Evolutionary conservation across 1,140 invertebrate species (phyloP), one percentile per base, ranked within the genome.

Genomic region (Cydia splendana): DNA sequence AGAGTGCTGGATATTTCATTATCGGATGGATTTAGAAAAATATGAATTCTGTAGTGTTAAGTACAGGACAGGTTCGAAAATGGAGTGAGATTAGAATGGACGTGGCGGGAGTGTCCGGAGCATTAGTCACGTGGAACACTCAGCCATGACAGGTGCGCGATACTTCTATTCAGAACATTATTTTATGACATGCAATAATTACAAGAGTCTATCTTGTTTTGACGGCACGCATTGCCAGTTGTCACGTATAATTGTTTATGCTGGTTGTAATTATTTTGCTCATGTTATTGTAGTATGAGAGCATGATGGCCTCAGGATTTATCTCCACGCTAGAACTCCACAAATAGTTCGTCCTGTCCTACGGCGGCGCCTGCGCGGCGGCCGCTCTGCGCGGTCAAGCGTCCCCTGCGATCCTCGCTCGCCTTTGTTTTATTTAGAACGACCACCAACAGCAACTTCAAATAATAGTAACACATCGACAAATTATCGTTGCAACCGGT

Each of bases 221-320:
- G 57, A 62, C 57, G 18, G 57, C 57, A 62, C 57, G 18, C 57
- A 62, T 62, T 62, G 57, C n/a, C 7, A 62, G 57, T n/a, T 62
- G 57, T 62, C 57, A 62, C 57, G 20, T 62, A 24, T 57, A n/a
- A 57, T 24, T 62, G 57, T 62, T 62, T 62, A 62, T 62, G 57
- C 57, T 62, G 7, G 5, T 20, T 53, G 51, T 53, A n/a, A 53
- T 24, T 24, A 62, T 62, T 62, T 62, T 62, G 57, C 18, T 62
- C 20, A 7, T 62, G 20, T 62, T 20, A 24, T 62, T 62, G 57
- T 62, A 24, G n/a, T n/a, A n/a, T n/a, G n/a, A n/a, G n/a, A 62
- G 57, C 57, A 62, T 62, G 57, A 62, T 20, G 20, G 57, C 4
- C 20, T 53, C 51, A 24, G 57, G 57, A 62, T 62, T 62, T 62